A percentile compares a stretch with the other conserved stretches of the same genome.
Conservation (phyloP, 2,888 invertebrate genomes). For the Petrophora chlorosata region DNA sequence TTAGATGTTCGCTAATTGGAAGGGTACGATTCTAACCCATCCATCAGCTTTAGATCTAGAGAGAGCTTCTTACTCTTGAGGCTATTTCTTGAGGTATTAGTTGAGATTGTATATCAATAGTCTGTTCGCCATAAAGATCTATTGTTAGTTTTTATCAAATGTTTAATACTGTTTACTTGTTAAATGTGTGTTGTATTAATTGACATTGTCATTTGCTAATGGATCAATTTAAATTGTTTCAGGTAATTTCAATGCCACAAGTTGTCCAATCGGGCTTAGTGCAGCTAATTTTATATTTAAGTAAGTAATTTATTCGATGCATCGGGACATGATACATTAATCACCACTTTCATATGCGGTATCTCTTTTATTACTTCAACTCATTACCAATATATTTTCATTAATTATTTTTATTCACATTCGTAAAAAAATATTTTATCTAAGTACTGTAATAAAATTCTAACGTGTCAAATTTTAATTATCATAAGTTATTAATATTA, state of each 20-base stretch:
- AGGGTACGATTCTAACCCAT: no score
- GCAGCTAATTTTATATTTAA: constrained; percentile 24
- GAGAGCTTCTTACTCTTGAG: no score
- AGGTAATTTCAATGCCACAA: constrained; percentile 15
- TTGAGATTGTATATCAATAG: no score
- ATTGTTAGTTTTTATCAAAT: no score
- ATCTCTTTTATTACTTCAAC: constrained; percentile 20
- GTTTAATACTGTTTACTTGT: neutral
- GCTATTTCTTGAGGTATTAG: no score
- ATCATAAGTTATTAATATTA: constrained; percentile 2
- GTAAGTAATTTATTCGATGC: constrained; percentile 23
- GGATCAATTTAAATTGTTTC: constrained; percentile 18
- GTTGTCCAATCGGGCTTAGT: constrained; percentile 9
- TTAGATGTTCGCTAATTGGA: no score
- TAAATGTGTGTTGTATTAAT: neutral
- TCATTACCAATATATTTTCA: constrained; percentile 10
- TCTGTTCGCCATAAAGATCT: no score
- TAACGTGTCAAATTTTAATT: constrained; percentile 20
- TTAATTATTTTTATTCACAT: no score
- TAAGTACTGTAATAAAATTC: no score
- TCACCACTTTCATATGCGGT: constrained; percentile 18
- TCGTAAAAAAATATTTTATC: no score
- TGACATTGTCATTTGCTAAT: constrained; percentile 1
- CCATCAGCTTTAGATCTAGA: no score
- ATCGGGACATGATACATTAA: constrained; percentile 20